Percentiles rank a stretch among this genome's conserved stretches.
Evolutionary conservation across 2,888 invertebrate genomes (phyloP).

Genomic region (Eristalinus sepulchralis): DNA sequence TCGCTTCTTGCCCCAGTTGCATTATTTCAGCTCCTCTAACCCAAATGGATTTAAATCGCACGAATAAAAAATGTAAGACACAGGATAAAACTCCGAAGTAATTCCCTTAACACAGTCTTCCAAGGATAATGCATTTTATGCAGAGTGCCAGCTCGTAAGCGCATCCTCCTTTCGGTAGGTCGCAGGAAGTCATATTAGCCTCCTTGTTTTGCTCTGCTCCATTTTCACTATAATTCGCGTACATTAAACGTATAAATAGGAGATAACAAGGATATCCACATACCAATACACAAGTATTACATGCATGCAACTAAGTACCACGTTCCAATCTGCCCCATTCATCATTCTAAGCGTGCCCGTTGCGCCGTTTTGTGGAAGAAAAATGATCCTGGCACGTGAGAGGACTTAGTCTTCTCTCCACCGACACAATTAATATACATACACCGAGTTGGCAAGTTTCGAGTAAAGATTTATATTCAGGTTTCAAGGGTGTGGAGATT

Average conservation of each 20-base stretch:
- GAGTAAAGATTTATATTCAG: conserved; percentile 33
- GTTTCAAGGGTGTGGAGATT: not conserved
- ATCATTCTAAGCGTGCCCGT: conserved; percentile 57
- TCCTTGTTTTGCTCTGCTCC: not conserved
- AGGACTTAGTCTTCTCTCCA: conserved; percentile 14
- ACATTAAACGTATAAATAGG: conserved; percentile 26
- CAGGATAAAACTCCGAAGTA: not conserved
- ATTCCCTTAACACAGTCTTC: conserved; percentile 20
- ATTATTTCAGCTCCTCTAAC: conserved; percentile 18
- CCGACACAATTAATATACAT: conserved; percentile 62
- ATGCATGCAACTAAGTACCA: conserved; percentile 26
- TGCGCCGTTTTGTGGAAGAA: conserved; percentile 56
- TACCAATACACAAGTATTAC: not conserved
- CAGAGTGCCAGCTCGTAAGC: conserved; percentile 26
- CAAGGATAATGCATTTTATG: conserved; percentile 5
- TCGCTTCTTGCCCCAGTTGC: conserved; percentile 1
- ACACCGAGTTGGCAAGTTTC: conserved; percentile 37
- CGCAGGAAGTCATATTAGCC: conserved; percentile 15
- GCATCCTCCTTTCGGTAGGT: not conserved
- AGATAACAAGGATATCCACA: conserved; percentile 26
- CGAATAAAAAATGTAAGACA: not conserved
- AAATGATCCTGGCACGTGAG: conserved; percentile 62
- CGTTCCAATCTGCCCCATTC: conserved; percentile 59
- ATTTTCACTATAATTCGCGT: not conserved
- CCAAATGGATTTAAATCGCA: conserved; percentile 31